These are phyloP conservation scores for Apodemia mormo DNA, from an alignment of 2,888 invertebrate genomes.

Conservation along the genomic window DNA sequence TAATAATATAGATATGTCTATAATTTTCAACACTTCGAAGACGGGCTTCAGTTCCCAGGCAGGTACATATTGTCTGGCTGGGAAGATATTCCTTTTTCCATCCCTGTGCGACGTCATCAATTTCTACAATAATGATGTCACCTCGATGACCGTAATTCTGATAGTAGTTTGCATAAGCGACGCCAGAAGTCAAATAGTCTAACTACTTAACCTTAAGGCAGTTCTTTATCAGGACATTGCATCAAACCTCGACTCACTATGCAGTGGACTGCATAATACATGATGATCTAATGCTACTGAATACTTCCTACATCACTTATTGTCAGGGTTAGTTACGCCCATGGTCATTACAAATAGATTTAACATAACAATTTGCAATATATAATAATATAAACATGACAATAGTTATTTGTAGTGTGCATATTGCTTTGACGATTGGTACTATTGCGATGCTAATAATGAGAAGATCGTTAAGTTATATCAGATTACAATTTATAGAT, in stretches of 20 bases:
- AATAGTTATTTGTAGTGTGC: background rate
- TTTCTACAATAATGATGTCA: too few species aligned
- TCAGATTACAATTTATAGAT: background rate
- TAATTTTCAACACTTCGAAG: too few species aligned
- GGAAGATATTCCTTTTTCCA: too few species aligned
- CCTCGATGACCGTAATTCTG: too few species aligned
- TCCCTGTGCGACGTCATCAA: too few species aligned
- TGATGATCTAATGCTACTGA: constrained; percentile 1
- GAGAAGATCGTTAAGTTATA: background rate
- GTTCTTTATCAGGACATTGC: background rate
- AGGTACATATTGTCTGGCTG: too few species aligned
- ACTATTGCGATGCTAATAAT: background rate
- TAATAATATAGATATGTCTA: too few species aligned
- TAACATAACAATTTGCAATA: constrained; percentile 11
- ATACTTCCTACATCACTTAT: background rate
- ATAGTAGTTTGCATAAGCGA: too few species aligned
- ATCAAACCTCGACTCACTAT: background rate
- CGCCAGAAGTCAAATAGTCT: too few species aligned
- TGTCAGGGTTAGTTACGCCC: constrained; percentile 11
- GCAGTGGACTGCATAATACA: background rate
- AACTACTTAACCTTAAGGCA: background rate
- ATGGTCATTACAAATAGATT: constrained; percentile 5
- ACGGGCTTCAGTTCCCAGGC: too few species aligned
- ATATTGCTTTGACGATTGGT: background rate
- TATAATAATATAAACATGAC: background rate